Base-by-base conservation (phyloP, 2,888 invertebrate genomes). In the Pyrrhia umbra region DNA sequence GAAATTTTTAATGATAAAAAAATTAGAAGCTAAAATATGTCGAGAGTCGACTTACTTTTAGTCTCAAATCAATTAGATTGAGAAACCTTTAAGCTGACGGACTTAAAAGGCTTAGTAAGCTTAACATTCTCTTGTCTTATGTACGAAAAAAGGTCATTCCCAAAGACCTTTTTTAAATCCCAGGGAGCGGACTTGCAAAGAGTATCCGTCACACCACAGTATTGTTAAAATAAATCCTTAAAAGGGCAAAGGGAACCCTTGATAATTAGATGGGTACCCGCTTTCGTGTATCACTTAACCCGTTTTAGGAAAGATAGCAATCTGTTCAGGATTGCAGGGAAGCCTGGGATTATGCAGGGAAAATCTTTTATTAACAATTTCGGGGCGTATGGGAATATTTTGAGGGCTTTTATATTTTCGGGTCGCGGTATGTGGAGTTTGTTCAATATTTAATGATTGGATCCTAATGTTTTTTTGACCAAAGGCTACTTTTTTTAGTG, bases 201-300 rank as follows among this genome's bases (percentile, higher is more conserved):
- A 46, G 68, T 20, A 18, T 10, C 55, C 62, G 46, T 68, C 62
- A 68, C 69, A 63, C 62, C 49, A 21, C 23, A 34, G 52, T 46
- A 58, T 55, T 58, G 57, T 68, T 66, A 58, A 60, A 74, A 74
- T 67, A 71, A 70, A 70, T 78, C 67, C 75, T 67, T 43, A 62
- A 59, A 34, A 34, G 34, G 59, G 62, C 51, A 46, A 49, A 20
- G n/a, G 30, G 49, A 64, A 65, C 70, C 62, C 39, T 59, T 39
- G 55, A 67, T 77, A 78, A 77, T 77, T 64, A 78, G 70, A 70
- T 63, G 49, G 75, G 50, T 30, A 58, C 71, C 58, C 57, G 30
- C 59, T 62, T 77, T 65, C 45, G 56, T 74, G 55, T 74, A 69
- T 77, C 68, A 74, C 62, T 77, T 77, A 55, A 71, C 59, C 62